Percentiles rank a stretch among this genome's conserved stretches.
Evolutionary conservation across 2,888 invertebrate species (phyloP).

Genomic region (Lottia scabra): DNA sequence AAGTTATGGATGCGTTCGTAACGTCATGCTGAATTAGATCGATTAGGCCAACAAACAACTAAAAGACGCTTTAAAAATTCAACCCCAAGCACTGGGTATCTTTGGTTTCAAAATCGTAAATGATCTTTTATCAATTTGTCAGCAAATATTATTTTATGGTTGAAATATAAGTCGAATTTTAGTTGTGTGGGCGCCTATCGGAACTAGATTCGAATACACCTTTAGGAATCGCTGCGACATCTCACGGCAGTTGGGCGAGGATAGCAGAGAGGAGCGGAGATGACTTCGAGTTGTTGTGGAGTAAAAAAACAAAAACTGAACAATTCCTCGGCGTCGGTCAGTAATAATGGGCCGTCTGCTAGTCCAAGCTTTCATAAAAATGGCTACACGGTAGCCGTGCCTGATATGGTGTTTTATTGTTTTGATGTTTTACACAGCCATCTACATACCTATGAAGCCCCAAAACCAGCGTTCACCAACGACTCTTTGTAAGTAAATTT

Average conservation of each 20-base stretch:
- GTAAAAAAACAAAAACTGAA: constrained; percentile 92
- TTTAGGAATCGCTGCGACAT: neutral
- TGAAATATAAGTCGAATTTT: too few species aligned
- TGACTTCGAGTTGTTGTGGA: constrained; percentile 93
- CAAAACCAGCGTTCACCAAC: constrained; percentile 89
- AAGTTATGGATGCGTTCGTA: too few species aligned
- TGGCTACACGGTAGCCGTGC: constrained; percentile 61
- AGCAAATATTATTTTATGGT: too few species aligned
- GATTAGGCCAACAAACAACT: too few species aligned
- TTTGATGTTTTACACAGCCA: constrained; percentile 97
- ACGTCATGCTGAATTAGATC: too few species aligned
- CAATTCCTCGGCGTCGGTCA: constrained; percentile 70
- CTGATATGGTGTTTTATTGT: constrained; percentile 98
- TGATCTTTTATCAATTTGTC: too few species aligned
- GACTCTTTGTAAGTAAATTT: constrained; percentile 87
- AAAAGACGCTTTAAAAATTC: too few species aligned
- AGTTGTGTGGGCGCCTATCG: too few species aligned
- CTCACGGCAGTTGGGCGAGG: constrained; percentile 30
- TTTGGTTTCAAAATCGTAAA: too few species aligned
- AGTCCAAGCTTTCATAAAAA: constrained; percentile 63
- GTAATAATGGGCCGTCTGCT: constrained; percentile 69
- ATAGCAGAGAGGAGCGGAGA: constrained; percentile 61
- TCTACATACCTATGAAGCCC: constrained; percentile 91
- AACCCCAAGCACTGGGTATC: too few species aligned
- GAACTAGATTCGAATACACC: too few species aligned